Percentiles rank a stretch among this genome's conserved stretches.
Conservation (phyloP, 2,888 invertebrate species). For the Labia minor region DNA sequence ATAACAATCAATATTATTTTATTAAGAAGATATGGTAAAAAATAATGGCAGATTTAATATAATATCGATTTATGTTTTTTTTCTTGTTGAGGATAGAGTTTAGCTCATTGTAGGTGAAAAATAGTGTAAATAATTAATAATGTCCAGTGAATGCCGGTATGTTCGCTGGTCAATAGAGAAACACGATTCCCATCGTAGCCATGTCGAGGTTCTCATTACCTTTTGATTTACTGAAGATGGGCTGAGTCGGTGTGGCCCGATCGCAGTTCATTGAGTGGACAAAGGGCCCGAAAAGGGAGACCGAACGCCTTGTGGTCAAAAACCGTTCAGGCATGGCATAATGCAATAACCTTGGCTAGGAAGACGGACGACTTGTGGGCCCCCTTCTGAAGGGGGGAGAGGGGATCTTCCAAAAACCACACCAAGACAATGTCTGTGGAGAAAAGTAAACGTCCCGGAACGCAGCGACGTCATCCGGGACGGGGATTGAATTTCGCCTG, state of each 20-base stretch:
- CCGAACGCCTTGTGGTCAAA: too few species aligned
- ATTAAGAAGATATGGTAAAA: too few species aligned
- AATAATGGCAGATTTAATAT: too few species aligned
- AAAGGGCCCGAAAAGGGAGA: not conserved
- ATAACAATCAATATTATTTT: too few species aligned
- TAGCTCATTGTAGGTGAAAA: too few species aligned
- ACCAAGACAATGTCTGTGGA: not conserved
- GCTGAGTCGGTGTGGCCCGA: too few species aligned
- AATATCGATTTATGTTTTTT: too few species aligned
- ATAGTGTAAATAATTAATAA: too few species aligned
- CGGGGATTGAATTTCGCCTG: not conserved
- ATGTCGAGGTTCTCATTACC: not conserved
- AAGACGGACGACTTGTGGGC: not conserved
- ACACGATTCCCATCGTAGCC: not conserved
- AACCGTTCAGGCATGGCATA: not conserved
- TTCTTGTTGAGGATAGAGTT: too few species aligned
- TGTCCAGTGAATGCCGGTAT: too few species aligned
- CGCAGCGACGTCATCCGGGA: not conserved
- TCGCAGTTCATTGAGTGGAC: not conserved
- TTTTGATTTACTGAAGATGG: not conserved
- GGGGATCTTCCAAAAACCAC: not conserved
- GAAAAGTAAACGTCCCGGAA: not conserved
- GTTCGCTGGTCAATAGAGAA: not conserved
- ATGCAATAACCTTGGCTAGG: not conserved
- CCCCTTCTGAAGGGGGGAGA: not conserved